These are phyloP conservation scores for Ambastaia sidthimunki DNA, from an alignment of 2,797 vertebrate genomes.

Conservation along the genomic window DNA sequence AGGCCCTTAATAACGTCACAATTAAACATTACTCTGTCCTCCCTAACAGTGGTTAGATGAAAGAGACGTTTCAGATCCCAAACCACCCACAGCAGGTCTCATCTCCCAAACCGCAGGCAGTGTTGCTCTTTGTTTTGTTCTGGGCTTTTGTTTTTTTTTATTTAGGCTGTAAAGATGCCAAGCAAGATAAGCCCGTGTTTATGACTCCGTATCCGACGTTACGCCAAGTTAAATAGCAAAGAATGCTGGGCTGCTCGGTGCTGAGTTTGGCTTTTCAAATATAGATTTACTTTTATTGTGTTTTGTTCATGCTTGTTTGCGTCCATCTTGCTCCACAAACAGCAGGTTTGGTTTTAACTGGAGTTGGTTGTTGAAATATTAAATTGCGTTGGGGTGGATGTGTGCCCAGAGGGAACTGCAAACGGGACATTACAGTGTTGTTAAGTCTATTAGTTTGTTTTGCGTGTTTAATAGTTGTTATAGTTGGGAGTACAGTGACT, in stretches of 20 bases:
- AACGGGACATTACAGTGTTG: background rate
- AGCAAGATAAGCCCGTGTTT: conserved; percentile 55
- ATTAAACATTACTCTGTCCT: conserved; percentile 27
- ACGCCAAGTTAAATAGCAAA: conserved; percentile 60
- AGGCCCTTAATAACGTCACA: conserved; percentile 42
- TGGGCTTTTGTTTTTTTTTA: conserved; percentile 24
- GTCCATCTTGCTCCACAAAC: background rate
- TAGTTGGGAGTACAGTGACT: too few relatives aligned
- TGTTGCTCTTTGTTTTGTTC: conserved; percentile 23
- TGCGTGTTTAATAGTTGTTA: background rate
- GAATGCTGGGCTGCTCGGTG: conserved; percentile 31
- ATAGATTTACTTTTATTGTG: conserved; percentile 25
- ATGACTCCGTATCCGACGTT: conserved; percentile 43
- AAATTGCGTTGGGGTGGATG: background rate
- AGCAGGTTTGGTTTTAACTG: conserved; percentile 18
- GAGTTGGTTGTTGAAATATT: conserved; percentile 4
- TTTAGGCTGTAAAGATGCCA: conserved; percentile 54
- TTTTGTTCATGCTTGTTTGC: conserved; percentile 25
- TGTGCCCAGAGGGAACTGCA: background rate
- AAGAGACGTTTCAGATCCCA: conserved; percentile 10
- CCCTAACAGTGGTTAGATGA: conserved; percentile 18
- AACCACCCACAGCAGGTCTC: conserved; percentile 23
- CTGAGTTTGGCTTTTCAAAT: background rate
- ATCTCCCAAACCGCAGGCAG: conserved; percentile 4
- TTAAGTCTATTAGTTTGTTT: background rate